These are phyloP conservation scores for Andrena dorsata DNA, from an alignment of 2,888 invertebrate genomes.

Conservation along the genomic window DNA sequence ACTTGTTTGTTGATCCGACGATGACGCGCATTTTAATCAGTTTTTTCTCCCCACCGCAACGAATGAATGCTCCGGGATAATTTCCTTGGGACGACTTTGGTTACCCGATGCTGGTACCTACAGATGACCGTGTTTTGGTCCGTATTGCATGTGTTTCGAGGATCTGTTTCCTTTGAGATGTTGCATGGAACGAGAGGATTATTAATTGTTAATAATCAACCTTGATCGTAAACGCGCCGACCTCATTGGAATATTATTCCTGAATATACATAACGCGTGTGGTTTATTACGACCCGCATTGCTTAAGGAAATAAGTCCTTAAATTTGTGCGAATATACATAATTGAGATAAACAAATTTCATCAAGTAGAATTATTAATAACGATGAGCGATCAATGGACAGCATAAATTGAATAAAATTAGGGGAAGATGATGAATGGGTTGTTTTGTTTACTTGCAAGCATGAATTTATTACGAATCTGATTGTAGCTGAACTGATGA, in stretches of 20 bases:
- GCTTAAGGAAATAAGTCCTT: no score
- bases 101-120: background rate
- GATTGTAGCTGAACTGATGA: background rate
- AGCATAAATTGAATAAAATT: background rate
- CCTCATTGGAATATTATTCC: no score
- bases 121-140: background rate
- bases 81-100: background rate
- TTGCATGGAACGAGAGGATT: no score
- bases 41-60: slow-evolving; percentile 7
- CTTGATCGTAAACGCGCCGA: no score
- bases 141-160: background rate
- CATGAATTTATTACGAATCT: background rate
- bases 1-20: slow-evolving; percentile 12
- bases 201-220: no score
- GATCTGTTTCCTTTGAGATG: background rate
- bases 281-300: no score
- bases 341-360: no score
- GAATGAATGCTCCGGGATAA: background rate
- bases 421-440: background rate
- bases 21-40: slow-evolving; percentile 31
- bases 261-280: no score
- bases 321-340: no score
- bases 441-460: background rate
- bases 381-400: background rate
- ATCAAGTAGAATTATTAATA: no score